Base-by-base conservation (phyloP, 2,888 invertebrate species). In the Coecobrya sp. region DNA sequence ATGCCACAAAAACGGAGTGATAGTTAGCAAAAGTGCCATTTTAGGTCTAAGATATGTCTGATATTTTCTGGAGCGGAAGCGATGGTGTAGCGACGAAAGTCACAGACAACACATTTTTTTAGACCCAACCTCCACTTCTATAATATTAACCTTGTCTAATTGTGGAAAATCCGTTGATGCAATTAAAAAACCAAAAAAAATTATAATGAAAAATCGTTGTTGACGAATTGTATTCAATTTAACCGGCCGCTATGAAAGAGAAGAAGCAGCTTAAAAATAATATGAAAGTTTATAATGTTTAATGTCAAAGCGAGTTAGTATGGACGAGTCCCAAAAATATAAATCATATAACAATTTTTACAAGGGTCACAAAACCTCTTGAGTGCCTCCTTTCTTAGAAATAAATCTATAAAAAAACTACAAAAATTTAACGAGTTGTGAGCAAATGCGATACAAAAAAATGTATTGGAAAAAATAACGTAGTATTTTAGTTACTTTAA, bases 21-120 rank as follows among this genome's bases (percentile, higher is more conserved):
- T 70, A 93, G 93, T 93, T 94, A 94, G 93, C 94, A 93, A 81
- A 93, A 87, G 94, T 93, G 94, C 94, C 93, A 93, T 93, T 94
- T 92, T 59, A 68, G 68, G 16, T 45, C 68, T 49, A 49, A 16
- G 3, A 0, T 49, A 42, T 65, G 59, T 62, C 82, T 82, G n/a
- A 36, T 82, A 42, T 82, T 82, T 42, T 82, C 82, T 30, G 82
- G 82, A 4, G 30, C 82, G 1, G 82, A 2, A 30, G 55, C 0
- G 25, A 19, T 59, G 82, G 42, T 82, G 82, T 82, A 4, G 22
- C 30, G 30, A 81, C 16, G 16, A 36, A 36, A 36, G n/a, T n/a
- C 36, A 36, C 22, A 65, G 25, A 65, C 62, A 65, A 65, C 22
- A 1, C 62, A n/a, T n/a, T n/a, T n/a, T n/a, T 22, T 22, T 11